Percentiles rank a stretch among this genome's conserved stretches.
Conservation (phyloP, 2,888 invertebrate species). For the Heliconius ethilla region DNA sequence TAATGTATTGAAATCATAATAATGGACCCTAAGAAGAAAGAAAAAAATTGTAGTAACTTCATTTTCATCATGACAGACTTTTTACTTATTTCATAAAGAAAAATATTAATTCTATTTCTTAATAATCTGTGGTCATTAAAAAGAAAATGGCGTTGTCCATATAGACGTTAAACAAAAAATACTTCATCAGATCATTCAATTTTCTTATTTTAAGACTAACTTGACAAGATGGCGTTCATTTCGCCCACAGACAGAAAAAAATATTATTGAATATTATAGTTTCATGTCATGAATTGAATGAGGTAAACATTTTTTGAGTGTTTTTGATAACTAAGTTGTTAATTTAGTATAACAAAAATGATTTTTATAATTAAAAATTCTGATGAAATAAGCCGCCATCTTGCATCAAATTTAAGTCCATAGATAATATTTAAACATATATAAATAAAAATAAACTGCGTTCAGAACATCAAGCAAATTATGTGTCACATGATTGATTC, state of each 20-base stretch:
- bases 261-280: background rate
- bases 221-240: slow-evolving; percentile 2
- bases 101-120: background rate
- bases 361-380: background rate
- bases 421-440: background rate
- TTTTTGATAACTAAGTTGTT: no score
- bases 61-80: background rate
- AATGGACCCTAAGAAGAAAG: background rate
- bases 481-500: slow-evolving; percentile 9
- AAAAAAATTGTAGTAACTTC: background rate
- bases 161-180: background rate
- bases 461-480: slow-evolving; percentile 1
- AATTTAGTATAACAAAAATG: no score
- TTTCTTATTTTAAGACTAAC: background rate
- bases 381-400: background rate
- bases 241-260: background rate
- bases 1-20: background rate
- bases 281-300: background rate
- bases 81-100: background rate
- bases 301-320: background rate
- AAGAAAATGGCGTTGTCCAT: background rate
- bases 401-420: background rate
- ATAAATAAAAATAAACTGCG: background rate
- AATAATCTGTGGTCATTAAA: background rate
- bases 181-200: background rate